phyloP scores from a whole-genome alignment of 2,888 invertebrate species.

The Serrognathus titanus region DNA sequence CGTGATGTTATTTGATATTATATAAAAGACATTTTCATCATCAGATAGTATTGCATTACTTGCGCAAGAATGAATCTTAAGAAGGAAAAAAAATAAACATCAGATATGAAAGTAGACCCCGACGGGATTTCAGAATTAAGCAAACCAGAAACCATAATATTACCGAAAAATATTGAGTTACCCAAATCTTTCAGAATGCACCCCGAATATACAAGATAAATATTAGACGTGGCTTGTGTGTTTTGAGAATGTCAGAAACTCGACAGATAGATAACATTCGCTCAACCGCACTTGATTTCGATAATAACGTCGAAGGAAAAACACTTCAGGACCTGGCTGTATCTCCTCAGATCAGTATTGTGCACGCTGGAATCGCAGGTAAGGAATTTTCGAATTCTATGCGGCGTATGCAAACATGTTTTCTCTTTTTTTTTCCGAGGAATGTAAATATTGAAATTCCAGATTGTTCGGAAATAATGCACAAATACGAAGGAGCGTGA shows the following conservation, averaged over 20 bases:
- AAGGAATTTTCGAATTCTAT: not conserved
- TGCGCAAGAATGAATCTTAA: conserved; percentile 1
- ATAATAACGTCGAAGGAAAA: not conserved
- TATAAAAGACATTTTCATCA: no score
- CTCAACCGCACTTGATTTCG: conserved; percentile 25
- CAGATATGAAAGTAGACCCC: conserved; percentile 1
- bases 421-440: not conserved
- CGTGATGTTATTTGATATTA: no score
- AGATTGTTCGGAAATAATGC: conserved; percentile 22
- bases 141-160: not conserved
- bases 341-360: not conserved
- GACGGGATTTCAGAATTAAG: not conserved
- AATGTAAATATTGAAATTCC: conserved; percentile 23
- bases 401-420: not conserved
- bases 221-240: not conserved
- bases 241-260: conserved; percentile 23
- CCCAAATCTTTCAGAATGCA: not conserved
- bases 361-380: not conserved
- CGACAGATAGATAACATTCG: conserved; percentile 17
- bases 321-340: not conserved
- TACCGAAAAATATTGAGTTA: conserved; percentile 1
- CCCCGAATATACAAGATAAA: not conserved
- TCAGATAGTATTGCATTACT: not conserved
- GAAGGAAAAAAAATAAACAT: not conserved
- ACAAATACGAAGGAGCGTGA: conserved; percentile 19